Conservation (phyloP, 2,888 invertebrate genomes). For the Heliothis peltigera region DNA sequence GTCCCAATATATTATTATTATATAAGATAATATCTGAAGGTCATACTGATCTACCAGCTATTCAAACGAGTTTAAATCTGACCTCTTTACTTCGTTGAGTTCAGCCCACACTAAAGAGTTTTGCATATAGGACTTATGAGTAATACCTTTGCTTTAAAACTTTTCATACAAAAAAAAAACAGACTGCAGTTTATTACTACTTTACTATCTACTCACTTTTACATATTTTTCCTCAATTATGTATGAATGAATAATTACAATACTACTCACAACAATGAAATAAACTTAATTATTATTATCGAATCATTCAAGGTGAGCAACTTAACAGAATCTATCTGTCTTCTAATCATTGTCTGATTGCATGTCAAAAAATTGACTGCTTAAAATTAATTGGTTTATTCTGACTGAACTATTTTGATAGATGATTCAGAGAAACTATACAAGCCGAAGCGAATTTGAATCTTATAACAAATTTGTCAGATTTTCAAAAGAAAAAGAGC, state of each 20-base stretch:
- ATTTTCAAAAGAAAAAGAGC: too few relatives aligned
- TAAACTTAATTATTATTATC: neutral
- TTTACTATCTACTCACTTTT: too few relatives aligned
- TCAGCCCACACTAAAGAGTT: constrained; percentile 22
- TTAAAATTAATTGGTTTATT: neutral
- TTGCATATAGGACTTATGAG: neutral
- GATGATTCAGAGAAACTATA: too few relatives aligned
- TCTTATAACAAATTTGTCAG: too few relatives aligned
- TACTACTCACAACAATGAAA: neutral
- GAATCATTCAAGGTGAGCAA: constrained; percentile 23
- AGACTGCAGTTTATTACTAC: neutral
- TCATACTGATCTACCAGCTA: constrained; percentile 24
- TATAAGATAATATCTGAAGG: constrained; percentile 25
- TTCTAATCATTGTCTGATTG: neutral
- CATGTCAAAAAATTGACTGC: neutral
- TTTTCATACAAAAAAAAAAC: neutral
- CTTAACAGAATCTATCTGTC: neutral
- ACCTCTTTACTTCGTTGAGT: constrained; percentile 21
- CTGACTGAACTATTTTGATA: too few relatives aligned
- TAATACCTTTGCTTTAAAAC: constrained; percentile 4
- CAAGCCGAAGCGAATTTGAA: too few relatives aligned
- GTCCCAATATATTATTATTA: too few relatives aligned
- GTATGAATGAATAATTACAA: too few relatives aligned
- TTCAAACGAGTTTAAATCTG: constrained; percentile 28
- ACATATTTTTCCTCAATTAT: too few relatives aligned